Evolutionary conservation across 2,888 invertebrate species (phyloP).

Genomic region (Hymenopus coronatus): DNA sequence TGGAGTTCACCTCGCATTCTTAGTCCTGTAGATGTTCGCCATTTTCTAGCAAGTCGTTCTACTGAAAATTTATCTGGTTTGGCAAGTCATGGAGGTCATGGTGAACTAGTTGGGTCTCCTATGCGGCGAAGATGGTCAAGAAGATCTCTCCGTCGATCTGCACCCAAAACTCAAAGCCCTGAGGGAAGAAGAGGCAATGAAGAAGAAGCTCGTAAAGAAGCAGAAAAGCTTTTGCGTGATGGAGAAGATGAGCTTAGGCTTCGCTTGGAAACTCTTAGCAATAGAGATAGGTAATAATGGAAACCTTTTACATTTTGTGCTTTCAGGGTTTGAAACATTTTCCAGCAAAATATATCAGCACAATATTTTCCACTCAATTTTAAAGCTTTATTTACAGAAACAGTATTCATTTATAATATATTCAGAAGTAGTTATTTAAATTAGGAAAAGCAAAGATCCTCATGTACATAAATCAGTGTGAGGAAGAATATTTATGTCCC

Average conservation of each 20-base stretch:
- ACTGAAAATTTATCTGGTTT: conserved; percentile 46
- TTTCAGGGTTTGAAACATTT: not conserved
- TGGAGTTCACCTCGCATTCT: conserved; percentile 52
- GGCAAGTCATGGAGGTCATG: conserved; percentile 33
- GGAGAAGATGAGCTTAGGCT: conserved; percentile 43
- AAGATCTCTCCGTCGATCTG: conserved; percentile 41
- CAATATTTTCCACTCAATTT: no score
- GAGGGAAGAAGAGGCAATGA: conserved; percentile 27
- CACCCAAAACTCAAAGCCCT: conserved; percentile 29
- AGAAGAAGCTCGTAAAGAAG: conserved; percentile 38
- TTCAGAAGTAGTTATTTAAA: no score
- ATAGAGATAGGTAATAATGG: conserved; percentile 39
- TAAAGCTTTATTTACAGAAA: no score
- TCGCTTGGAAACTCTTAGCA: conserved; percentile 41
- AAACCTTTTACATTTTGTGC: not conserved
- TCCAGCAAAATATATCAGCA: no score
- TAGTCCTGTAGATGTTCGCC: conserved; percentile 49
- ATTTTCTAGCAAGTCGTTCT: conserved; percentile 48
- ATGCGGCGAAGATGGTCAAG: conserved; percentile 43
- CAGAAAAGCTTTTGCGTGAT: conserved; percentile 40
- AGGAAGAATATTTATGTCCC: no score
- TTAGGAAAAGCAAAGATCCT: no score
- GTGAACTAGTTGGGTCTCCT: conserved; percentile 44
- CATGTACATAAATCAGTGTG: no score
- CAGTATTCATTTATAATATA: no score